phyloP scores from a whole-genome alignment of 2,113 vertebrate genomes.

The Octodon degus region DNA sequence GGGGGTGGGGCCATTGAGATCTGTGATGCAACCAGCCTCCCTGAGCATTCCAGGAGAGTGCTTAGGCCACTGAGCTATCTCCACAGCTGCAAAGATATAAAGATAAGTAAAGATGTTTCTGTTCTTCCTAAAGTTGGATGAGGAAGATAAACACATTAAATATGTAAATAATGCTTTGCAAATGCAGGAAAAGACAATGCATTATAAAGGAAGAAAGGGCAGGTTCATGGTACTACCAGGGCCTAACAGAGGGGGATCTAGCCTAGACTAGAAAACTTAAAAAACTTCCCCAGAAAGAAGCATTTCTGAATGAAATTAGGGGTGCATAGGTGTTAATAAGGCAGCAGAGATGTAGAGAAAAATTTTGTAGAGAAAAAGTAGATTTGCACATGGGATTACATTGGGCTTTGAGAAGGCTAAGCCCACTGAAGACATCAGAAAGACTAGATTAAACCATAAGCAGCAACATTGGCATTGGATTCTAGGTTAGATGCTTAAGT shows the following conservation, averaged over 20 bases:
- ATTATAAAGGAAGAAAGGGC: background rate
- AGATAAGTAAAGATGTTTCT: background rate
- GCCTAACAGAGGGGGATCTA: background rate
- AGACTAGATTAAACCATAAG: background rate
- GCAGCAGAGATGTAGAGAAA: background rate
- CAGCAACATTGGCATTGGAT: background rate
- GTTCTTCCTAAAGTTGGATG: background rate
- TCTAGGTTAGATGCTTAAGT: background rate
- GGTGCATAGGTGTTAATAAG: background rate
- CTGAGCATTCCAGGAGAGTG: no score
- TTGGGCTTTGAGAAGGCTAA: background rate
- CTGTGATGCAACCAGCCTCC: no score
- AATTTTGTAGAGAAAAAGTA: background rate
- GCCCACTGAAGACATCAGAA: background rate
- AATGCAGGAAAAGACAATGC: background rate
- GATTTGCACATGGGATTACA: background rate
- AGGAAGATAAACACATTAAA: background rate
- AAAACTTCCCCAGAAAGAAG: background rate
- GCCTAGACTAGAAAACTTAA: background rate
- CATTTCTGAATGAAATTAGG: background rate
- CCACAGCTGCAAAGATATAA: no score
- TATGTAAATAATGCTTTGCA: background rate
- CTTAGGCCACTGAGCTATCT: no score
- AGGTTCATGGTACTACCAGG: background rate
- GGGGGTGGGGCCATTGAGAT: no score